phyloP scores from a whole-genome alignment of 2,797 vertebrate genomes.

The Myioborus melanocephalus region DNA sequence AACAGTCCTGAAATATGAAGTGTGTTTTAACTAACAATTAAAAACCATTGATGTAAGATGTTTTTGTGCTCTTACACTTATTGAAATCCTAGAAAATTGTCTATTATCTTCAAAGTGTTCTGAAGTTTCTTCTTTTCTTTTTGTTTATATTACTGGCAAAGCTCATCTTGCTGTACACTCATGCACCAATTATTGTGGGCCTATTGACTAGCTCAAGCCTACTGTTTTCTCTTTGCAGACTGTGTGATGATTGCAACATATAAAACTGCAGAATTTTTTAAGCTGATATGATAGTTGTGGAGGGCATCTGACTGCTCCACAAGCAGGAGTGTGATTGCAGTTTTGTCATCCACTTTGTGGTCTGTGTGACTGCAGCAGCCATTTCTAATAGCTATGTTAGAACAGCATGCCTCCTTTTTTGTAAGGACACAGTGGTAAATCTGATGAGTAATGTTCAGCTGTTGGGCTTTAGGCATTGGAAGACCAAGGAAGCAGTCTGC shows the following conservation, averaged over 20 bases:
- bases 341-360: neutral
- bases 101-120: neutral
- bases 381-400: neutral
- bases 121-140: neutral
- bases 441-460: slow-evolving; percentile 52
- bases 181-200: neutral
- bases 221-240: neutral
- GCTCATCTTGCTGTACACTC: neutral
- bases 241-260: neutral
- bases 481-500: neutral
- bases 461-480: neutral
- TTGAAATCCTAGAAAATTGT: neutral
- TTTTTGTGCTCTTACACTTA: neutral
- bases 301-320: neutral
- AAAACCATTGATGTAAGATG: neutral
- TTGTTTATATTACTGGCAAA: neutral
- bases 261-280: neutral
- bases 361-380: neutral
- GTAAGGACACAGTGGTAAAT: neutral
- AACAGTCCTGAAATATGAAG: neutral
- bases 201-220: neutral
- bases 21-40: neutral
- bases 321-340: neutral
- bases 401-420: neutral
- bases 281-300: neutral